Evolutionary conservation across 92 coral and sea anemone genomes (phyloP).

Genomic region (Actinernus sp.): DNA sequence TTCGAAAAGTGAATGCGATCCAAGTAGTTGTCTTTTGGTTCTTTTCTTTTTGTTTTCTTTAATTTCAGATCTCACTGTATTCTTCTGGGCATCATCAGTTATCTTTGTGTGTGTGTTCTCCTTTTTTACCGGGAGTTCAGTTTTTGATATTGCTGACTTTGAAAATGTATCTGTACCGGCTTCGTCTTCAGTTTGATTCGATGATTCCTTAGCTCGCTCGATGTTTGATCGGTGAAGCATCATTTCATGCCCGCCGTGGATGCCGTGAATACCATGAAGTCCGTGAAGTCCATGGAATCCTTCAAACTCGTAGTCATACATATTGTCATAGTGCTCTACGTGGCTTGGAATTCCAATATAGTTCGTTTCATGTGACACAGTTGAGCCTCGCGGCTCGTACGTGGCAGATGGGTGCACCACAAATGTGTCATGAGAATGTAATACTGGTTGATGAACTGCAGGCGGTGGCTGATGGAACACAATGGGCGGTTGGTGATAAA

Average conservation of each 20-base stretch:
- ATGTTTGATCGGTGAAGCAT: constrained; percentile 77
- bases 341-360: constrained; percentile 90
- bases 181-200: not conserved
- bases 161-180: constrained; percentile 12
- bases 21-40: constrained; percentile 68
- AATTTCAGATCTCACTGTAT: constrained; percentile 47
- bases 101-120: constrained; percentile 62
- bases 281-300: not conserved
- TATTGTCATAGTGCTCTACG: constrained; percentile 73
- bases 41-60: not conserved
- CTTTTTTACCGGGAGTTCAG: constrained; percentile 36
- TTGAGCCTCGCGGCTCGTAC: constrained; percentile 81
- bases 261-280: constrained; percentile 8
- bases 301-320: constrained; percentile 2
- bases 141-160: constrained; percentile 68
- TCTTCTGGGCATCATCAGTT: constrained; percentile 65
- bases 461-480: constrained; percentile 99
- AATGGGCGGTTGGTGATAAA: constrained; percentile 96
- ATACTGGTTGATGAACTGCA: constrained; percentile 88
- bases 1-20: constrained; percentile 72
- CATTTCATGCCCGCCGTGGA: constrained; percentile 26
- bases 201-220: constrained; percentile 28
- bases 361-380: constrained; percentile 73
- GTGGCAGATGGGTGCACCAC: constrained; percentile 85
- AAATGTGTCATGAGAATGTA: constrained; percentile 94